Base-by-base conservation (phyloP, 1,140 invertebrate genomes). In the Ceratina australensis region DNA sequence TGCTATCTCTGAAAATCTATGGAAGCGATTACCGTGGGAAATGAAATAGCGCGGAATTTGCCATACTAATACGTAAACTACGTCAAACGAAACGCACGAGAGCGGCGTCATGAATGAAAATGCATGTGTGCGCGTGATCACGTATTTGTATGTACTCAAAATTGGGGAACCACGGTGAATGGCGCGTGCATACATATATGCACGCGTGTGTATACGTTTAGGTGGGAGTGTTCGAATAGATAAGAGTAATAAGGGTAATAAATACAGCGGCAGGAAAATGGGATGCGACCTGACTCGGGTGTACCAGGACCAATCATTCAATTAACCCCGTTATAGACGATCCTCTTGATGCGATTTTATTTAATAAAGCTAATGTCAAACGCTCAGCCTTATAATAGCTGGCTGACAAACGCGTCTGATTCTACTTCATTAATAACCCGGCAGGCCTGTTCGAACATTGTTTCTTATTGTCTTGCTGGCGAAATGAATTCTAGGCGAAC, bases 231-330 rank as follows among this genome's bases (percentile, higher is more conserved):
- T n/a, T 68, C 64, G 64, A 50, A 60, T 63, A 76, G 64, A 64
- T 18, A 42, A 42, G 33, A 42, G 8, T 4, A 26, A 15, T 33
- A 52, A 16, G 20, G 59, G 50, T 42, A 42, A 42, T 42, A 42
- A 42, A 42, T 57, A 52, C 33, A 16, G 64, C 64, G 47, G 72
- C 68, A 79, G 79, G 80, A 81, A 79, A 83, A 83, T 72, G 79
- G 76, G 80, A 82, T 77, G 66, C 79, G 83, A 78, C 76, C 77
- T 79, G 86, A 87, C 78, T 79, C 61, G 74, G 67, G 59, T 69
- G 52, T 86, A 81, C 81, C 83, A 86, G 81, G 74, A 80, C 87
- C 88, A 89, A 91, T 90, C 90, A 90, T 90, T 90, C 89, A 89
- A 89, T 91, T 90, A 90, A 87, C 85, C 80, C 82, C 86, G 85